Conservation (phyloP, 1,140 invertebrate genomes). For the Drosophila willistoni region DNA sequence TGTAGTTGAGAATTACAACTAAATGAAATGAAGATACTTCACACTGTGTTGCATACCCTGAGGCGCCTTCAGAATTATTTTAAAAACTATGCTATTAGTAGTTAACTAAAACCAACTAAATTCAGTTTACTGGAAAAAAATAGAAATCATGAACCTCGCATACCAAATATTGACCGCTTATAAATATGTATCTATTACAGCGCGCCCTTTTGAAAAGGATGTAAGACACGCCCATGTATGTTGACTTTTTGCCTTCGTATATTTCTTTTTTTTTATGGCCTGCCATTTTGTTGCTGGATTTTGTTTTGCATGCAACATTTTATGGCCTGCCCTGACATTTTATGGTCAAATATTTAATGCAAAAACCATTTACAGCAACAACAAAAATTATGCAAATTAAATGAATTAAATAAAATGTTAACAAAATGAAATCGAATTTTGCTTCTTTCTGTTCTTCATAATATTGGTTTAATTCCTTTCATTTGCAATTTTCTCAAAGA, state of each 20-base stretch:
- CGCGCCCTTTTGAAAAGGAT: background rate
- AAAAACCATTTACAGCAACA: background rate
- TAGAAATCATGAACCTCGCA: too few species aligned
- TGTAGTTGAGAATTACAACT: too few species aligned
- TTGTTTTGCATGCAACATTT: background rate
- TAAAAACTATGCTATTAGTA: too few species aligned
- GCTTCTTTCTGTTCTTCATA: background rate
- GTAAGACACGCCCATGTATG: background rate
- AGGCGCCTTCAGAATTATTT: too few species aligned
- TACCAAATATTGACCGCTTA: too few species aligned
- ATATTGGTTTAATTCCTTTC: background rate
- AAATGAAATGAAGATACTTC: too few species aligned
- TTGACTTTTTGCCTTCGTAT: background rate
- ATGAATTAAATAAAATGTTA: constrained; percentile 10
- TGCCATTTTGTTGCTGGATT: background rate
- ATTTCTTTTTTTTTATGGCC: background rate
- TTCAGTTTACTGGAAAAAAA: too few species aligned
- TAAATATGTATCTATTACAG: too few species aligned
- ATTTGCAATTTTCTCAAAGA: background rate
- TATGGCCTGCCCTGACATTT: constrained; percentile 6
- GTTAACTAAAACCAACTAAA: too few species aligned
- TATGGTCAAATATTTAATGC: constrained; percentile 7
- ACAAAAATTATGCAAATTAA: constrained; percentile 13
- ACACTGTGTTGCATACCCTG: too few species aligned
- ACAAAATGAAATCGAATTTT: background rate